These are phyloP conservation scores for Euwallacea fornicatus DNA, from an alignment of 1,140 invertebrate species.

Conservation along the genomic window DNA sequence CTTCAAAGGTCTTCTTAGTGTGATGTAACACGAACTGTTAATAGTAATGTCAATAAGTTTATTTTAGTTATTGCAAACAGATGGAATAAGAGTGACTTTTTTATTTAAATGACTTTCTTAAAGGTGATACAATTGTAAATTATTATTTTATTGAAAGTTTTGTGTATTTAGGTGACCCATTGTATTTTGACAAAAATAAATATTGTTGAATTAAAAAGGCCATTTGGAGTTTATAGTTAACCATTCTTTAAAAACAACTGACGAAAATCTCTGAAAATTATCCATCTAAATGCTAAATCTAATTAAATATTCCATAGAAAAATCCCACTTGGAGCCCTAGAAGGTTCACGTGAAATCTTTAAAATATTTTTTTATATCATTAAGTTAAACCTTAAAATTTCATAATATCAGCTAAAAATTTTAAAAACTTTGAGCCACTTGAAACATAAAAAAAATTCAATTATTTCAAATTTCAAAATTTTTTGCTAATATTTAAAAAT, in stretches of 20 bases:
- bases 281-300: neutral
- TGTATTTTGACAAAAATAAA: slow-evolving; percentile 6
- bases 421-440: neutral
- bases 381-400: neutral
- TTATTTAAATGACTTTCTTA: neutral
- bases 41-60: neutral
- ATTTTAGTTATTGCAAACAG: neutral
- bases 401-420: neutral
- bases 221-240: too few species aligned
- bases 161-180: neutral
- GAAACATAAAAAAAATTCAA: neutral
- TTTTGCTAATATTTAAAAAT: neutral
- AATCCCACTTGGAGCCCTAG: neutral
- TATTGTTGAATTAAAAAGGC: neutral
- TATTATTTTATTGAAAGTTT: neutral
- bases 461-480: neutral
- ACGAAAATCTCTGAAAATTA: neutral
- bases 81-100: neutral
- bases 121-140: neutral
- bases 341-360: neutral
- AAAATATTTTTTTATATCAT: neutral
- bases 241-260: neutral
- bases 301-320: neutral
- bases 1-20: neutral
- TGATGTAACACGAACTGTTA: neutral